Evolutionary conservation across 2,113 vertebrate species (phyloP).

Genomic region (Paramormyrops kingsleyae): DNA sequence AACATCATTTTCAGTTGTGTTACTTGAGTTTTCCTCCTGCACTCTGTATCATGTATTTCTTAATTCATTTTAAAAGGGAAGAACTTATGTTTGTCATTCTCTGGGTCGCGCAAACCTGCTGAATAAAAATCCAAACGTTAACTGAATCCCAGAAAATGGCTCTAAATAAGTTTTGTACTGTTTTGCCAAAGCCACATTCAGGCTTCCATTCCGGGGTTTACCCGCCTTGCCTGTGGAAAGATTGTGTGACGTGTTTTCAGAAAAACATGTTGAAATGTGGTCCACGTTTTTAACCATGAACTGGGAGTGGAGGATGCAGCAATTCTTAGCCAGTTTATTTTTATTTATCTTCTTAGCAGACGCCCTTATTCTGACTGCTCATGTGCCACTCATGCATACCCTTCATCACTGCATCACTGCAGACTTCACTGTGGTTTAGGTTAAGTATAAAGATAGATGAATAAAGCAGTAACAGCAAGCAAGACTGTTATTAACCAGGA

Average conservation of each 20-base stretch:
- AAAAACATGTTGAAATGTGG: constrained; percentile 1
- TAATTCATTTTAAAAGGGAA: not conserved
- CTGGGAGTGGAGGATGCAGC: constrained; percentile 16
- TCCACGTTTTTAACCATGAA: constrained; percentile 2
- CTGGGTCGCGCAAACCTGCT: not conserved
- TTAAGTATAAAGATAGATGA: not conserved
- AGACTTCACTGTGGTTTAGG: not conserved
- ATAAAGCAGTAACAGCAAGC: not conserved
- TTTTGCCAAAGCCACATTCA: not conserved
- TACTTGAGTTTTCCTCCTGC: not conserved
- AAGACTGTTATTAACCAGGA: not conserved
- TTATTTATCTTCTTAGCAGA: constrained; percentile 1
- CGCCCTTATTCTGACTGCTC: not conserved
- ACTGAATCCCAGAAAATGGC: not conserved
- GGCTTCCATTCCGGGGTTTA: not conserved
- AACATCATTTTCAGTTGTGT: not conserved
- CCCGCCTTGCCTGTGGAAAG: constrained; percentile 1
- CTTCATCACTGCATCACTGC: not conserved
- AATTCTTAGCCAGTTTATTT: not conserved
- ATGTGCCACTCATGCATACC: not conserved
- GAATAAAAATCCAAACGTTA: not conserved
- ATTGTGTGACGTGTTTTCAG: not conserved
- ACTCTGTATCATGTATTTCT: not conserved
- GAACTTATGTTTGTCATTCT: not conserved
- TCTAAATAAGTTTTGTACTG: not conserved